phyloP scores from a whole-genome alignment of 1,140 invertebrate species.

The Rhynchophorus ferrugineus region DNA sequence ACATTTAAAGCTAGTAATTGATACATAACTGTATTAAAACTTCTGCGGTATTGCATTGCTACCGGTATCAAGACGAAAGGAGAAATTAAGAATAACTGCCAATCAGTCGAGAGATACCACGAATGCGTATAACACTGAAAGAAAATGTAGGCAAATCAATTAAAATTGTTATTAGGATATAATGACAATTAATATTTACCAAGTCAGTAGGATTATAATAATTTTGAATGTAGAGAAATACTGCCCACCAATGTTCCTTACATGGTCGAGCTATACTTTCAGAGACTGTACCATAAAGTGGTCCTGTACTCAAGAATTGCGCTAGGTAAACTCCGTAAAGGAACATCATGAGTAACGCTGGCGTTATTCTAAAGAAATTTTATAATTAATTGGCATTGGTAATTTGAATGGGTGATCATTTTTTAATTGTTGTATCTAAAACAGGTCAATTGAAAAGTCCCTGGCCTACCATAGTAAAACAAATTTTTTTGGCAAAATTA shows the following conservation, averaged over 20 bases:
- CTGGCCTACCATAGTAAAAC: too few relatives aligned
- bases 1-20: conserved; percentile 19
- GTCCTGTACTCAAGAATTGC: conserved; percentile 23
- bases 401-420: too few relatives aligned
- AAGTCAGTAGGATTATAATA: conserved; percentile 36
- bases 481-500: too few relatives aligned
- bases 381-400: background rate
- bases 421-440: too few relatives aligned
- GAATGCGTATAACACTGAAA: conserved; percentile 53
- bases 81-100: conserved; percentile 60
- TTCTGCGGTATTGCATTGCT: conserved; percentile 15
- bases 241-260: conserved; percentile 27
- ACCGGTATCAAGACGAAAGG: conserved; percentile 45
- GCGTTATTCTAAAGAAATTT: conserved; percentile 27
- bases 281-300: conserved; percentile 13
- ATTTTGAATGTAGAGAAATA: conserved; percentile 33
- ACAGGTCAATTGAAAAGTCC: too few relatives aligned
- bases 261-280: conserved; percentile 17
- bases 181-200: conserved; percentile 25
- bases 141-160: conserved; percentile 4
- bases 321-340: conserved; percentile 24
- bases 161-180: conserved; percentile 4
- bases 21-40: conserved; percentile 16
- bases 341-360: conserved; percentile 26
- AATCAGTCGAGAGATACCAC: conserved; percentile 59